Evolutionary conservation across 2,888 invertebrate genomes (phyloP).

Genomic region (Agrotis ipsilon): DNA sequence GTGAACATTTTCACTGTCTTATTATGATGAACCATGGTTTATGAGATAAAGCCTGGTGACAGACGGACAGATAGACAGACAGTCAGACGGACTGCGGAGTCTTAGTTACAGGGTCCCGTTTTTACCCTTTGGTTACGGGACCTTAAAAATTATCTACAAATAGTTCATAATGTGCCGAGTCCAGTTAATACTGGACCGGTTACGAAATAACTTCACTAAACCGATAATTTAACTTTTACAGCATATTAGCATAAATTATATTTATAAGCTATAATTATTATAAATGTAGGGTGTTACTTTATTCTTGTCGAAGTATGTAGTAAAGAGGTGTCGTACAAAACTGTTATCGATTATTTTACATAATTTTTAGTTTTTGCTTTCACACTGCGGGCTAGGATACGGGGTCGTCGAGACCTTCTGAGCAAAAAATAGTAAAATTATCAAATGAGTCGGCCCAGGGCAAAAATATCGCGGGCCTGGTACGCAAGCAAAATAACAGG

Average conservation of each 20-base stretch:
- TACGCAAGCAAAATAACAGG: too few relatives aligned
- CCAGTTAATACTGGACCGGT: slow-evolving; percentile 23
- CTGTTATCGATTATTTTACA: slow-evolving; percentile 11
- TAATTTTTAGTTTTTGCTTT: slow-evolving; percentile 10
- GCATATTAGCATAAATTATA: slow-evolving; percentile 47
- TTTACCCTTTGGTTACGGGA: too few relatives aligned
- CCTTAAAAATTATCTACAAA: background rate
- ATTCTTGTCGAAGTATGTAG: slow-evolving; percentile 12
- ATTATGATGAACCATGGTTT: too few relatives aligned
- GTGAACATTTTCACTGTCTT: too few relatives aligned
- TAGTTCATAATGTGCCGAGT: slow-evolving; percentile 29
- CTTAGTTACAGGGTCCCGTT: too few relatives aligned
- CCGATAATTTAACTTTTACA: slow-evolving; percentile 48
- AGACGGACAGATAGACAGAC: too few relatives aligned
- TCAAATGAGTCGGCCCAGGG: too few relatives aligned
- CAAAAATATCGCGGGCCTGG: too few relatives aligned
- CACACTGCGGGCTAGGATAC: slow-evolving; percentile 1
- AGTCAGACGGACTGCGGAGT: too few relatives aligned
- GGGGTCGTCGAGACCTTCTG: too few relatives aligned
- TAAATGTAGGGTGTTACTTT: slow-evolving; percentile 9
- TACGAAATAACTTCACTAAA: slow-evolving; percentile 34
- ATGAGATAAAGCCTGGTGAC: too few relatives aligned
- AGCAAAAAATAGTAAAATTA: too few relatives aligned
- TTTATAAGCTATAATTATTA: slow-evolving; percentile 28
- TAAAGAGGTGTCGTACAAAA: slow-evolving; percentile 35